These are phyloP conservation scores for Dusona sp. DNA, from an alignment of 2,888 invertebrate genomes.

Conservation along the genomic window DNA sequence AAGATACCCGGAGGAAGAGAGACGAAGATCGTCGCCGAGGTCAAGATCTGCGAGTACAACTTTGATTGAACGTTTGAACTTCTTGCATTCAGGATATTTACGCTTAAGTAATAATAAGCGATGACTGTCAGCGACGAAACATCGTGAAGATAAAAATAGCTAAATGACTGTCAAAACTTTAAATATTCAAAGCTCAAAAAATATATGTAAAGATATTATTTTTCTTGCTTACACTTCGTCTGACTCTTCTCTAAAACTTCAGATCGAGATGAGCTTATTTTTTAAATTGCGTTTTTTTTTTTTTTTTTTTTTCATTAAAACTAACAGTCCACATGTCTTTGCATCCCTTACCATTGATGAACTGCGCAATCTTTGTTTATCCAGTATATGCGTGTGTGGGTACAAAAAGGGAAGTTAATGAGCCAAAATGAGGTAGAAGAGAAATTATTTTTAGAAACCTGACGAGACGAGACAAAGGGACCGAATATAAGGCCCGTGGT, in stretches of 20 bases:
- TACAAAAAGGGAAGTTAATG: conserved; percentile 47
- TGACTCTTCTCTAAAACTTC: too few relatives aligned
- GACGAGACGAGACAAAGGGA: conserved; percentile 42
- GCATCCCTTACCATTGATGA: not conserved
- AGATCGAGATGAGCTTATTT: too few relatives aligned
- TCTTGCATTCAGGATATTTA: conserved; percentile 16
- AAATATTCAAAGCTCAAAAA: not conserved
- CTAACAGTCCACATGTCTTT: too few relatives aligned
- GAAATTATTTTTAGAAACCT: conserved; percentile 57
- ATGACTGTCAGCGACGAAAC: not conserved
- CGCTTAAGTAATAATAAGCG: not conserved
- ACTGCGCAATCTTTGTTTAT: conserved; percentile 22
- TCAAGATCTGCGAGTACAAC: conserved; percentile 44
- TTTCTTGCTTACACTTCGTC: not conserved
- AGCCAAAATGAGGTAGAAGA: conserved; percentile 42
- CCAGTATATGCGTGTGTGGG: conserved; percentile 21
- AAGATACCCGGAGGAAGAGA: conserved; percentile 8
- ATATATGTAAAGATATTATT: not conserved
- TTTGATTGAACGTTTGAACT: conserved; percentile 45
- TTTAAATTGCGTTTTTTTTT: not conserved
- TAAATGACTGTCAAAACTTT: too few relatives aligned
- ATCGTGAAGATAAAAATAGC: conserved; percentile 7
- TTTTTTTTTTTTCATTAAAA: not conserved
- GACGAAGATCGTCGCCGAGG: conserved; percentile 34
- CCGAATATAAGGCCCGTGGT: conserved; percentile 5